These are phyloP conservation scores for Drosophila navojoa DNA, from an alignment of 1,140 invertebrate genomes.

Conservation along the genomic window DNA sequence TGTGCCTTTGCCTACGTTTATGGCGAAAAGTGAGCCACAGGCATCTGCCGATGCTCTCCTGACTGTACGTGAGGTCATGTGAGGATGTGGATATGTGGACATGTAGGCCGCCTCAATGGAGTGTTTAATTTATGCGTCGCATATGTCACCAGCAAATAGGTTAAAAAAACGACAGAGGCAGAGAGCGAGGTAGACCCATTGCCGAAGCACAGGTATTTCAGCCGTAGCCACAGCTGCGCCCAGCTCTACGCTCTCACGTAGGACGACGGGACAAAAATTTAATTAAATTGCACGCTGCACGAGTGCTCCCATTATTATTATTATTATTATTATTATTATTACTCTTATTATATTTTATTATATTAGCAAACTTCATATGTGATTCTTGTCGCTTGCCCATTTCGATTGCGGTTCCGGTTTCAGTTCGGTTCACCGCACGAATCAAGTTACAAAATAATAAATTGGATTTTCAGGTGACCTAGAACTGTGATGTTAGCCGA, in stretches of 20 bases:
- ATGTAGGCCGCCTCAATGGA: constrained; percentile 41
- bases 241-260: constrained; percentile 50
- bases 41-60: constrained; percentile 36
- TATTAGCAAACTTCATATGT: constrained; percentile 20
- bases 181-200: background rate
- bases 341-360: too few species aligned
- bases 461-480: constrained; percentile 2
- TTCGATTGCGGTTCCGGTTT: background rate
- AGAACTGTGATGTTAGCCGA: too few species aligned
- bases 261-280: constrained; percentile 62
- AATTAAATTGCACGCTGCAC: constrained; percentile 70
- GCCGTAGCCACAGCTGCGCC: background rate
- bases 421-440: background rate
- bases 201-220: constrained; percentile 12
- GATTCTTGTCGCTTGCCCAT: background rate
- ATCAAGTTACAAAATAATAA: constrained; percentile 51
- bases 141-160: constrained; percentile 64
- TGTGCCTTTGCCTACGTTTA: constrained; percentile 69
- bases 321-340: constrained; percentile 50
- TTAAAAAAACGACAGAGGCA: constrained; percentile 2
- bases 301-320: constrained; percentile 53
- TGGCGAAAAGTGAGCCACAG: constrained; percentile 61
- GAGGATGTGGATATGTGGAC: constrained; percentile 28
- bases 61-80: constrained; percentile 38
- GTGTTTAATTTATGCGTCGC: constrained; percentile 78